phyloP scores from a whole-genome alignment of 2,888 invertebrate species.

The Oligia fasciuncula region DNA sequence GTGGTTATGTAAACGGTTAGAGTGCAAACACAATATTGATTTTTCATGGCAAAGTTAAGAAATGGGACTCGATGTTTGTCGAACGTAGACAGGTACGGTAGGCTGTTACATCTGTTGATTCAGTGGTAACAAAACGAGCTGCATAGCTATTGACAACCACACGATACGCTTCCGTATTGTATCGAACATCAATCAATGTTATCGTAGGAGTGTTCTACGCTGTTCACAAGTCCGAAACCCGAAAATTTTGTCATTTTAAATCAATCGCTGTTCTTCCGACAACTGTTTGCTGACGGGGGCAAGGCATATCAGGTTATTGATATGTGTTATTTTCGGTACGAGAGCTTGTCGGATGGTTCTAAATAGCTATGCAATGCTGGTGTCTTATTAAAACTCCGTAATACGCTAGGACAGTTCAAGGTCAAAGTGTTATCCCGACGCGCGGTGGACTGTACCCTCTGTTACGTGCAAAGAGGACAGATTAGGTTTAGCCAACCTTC shows the following conservation, averaged over 20 bases:
- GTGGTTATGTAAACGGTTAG: slow-evolving; percentile 59
- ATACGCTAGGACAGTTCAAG: not conserved
- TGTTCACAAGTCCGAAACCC: not conserved
- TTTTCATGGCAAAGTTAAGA: slow-evolving; percentile 28
- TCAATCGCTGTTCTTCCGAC: too few relatives aligned
- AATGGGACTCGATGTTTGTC: slow-evolving; percentile 15
- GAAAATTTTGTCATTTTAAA: not conserved
- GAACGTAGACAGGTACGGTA: not conserved
- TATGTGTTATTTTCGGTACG: too few relatives aligned
- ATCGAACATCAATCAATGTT: not conserved
- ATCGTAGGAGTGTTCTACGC: not conserved
- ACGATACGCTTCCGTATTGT: not conserved
- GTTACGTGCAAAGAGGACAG: not conserved
- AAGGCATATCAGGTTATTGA: too few relatives aligned
- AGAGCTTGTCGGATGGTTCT: too few relatives aligned
- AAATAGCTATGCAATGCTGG: too few relatives aligned
- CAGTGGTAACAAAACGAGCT: not conserved
- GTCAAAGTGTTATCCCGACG: not conserved
- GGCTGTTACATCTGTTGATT: not conserved
- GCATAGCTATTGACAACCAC: not conserved
- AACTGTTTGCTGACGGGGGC: too few relatives aligned
- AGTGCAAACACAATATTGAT: slow-evolving; percentile 68
- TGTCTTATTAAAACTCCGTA: not conserved
- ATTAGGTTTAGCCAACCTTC: slow-evolving; percentile 21
- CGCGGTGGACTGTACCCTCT: not conserved